Percentiles rank a stretch among this genome's conserved stretches.
Conservation (phyloP, 2,797 vertebrate genomes). For the Gastrophryne carolinensis region DNA sequence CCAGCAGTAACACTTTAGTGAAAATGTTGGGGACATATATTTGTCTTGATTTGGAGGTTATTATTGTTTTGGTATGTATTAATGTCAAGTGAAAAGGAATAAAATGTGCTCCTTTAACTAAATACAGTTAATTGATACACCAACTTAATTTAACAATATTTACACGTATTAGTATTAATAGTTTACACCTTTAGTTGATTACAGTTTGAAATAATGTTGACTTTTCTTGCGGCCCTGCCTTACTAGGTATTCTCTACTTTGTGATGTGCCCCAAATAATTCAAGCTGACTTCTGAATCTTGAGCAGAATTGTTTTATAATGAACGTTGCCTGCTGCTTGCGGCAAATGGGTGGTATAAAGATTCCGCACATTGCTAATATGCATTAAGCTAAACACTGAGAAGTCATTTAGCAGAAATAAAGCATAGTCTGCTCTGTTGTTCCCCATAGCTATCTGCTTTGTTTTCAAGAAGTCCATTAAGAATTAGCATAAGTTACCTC, state of each 20-base stretch:
- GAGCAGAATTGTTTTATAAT: conserved; percentile 28
- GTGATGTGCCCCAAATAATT: not conserved
- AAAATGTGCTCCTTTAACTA: too few species aligned
- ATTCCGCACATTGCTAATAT: conserved; percentile 31
- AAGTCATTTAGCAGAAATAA: conserved; percentile 47
- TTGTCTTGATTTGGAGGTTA: too few species aligned
- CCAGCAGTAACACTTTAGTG: too few species aligned
- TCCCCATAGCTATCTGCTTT: conserved; percentile 46
- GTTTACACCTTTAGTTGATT: too few species aligned
- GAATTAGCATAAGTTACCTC: conserved; percentile 57
- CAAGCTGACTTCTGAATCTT: conserved; percentile 4
- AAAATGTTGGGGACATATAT: too few species aligned
- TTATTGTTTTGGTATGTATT: too few species aligned
- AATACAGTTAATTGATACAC: too few species aligned
- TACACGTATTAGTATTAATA: too few species aligned
- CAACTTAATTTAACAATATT: too few species aligned
- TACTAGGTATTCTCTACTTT: not conserved
- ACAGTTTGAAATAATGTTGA: too few species aligned
- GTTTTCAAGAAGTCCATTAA: conserved; percentile 54
- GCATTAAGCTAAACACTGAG: conserved; percentile 32
- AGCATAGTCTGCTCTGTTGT: conserved; percentile 9
- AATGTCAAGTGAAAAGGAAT: too few species aligned
- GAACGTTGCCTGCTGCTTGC: conserved; percentile 12
- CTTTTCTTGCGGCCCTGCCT: too few species aligned
- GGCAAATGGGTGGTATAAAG: conserved; percentile 17